Evolutionary conservation across 2,113 vertebrate species (phyloP), one percentile per base, ranked within the genome.

Genomic region (Notothenia coriiceps): DNA sequence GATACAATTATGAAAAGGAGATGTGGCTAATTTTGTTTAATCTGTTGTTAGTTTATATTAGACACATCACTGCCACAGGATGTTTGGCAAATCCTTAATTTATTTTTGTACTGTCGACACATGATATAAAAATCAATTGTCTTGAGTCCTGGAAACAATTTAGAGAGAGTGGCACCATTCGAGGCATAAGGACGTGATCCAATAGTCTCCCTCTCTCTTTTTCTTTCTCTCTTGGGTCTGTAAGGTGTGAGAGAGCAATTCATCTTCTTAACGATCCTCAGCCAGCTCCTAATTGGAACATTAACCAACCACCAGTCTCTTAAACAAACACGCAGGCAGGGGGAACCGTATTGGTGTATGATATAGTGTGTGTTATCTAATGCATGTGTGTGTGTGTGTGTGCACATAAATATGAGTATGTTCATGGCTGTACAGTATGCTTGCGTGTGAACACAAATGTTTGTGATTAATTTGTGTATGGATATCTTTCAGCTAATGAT

Each of bases 261-360:
- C 85, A 82, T 92, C 91, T 88, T 89, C 70, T 78, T 92, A 93
- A 93, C 70, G 88, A 91, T 89, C 80, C 73, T 68, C 90, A 91
- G 86, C 82, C 77, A 85, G 89, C 73, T 80, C 29, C 87, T 92
- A 91, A 92, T 91, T 91, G 88, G 86, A 90, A 78, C 86, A 92
- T 93, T 94, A 93, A 93, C 93, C 90, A 92, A 90, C 88, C 82
- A 85, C 83, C 52, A 85, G 83, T 91, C 81, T 89, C 83, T 89
- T 89, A 91, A 89, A 83, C 86, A 86, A 92, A 91, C 86, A 80
- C 10, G 10, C 81, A 89, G 63, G 73, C 79, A 79, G 86, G 78
- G 74, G 64, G 84, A 60, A 69, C 0, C 3, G 17, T 25, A 35
- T 62, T 49, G 35, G 1, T 40, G 49, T 55, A 40, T 40, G 7